Evolutionary conservation across 2,888 invertebrate genomes (phyloP), one percentile per base, ranked within the genome.

Genomic region (Dryomyza anilis): DNA sequence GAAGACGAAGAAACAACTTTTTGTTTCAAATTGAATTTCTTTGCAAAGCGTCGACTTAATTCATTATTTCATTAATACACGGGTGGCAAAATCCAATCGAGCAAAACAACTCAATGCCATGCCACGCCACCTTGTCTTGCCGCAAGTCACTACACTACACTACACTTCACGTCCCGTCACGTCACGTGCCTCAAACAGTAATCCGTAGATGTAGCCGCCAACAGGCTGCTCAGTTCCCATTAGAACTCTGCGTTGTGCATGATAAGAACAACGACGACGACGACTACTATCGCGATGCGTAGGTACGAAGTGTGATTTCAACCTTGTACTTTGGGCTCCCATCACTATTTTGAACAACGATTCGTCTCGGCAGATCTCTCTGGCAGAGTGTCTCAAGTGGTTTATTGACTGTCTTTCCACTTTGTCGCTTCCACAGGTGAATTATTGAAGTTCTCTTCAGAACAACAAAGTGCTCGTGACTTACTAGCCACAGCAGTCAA

Each of bases 371-470:
- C 39, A 1, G 14, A 23, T 25, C 53, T 7, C 12, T 16, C 14
- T 30, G 0, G 2, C 4, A 7, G 8, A 14, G 8, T 30, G 8
- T 5, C 43, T 43, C 57, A 12, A 57, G 39, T 57, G 57, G 25
- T 57, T 57, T 57, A 57, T 43, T 43, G 27, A 57, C 57, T 39
- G 57, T 57, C 43, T 57, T 57, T 57, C n/a, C 27, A 25, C 12
- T n/a, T 57, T 43, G 39, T 16, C 57, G 57, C 50, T 50, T 50
- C 27, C n/a, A 27, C 39, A 45, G 43, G 43, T 45, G 57, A 43
- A 45, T 7, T 27, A 58, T 25, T 52, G 50, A 52, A 52, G 50
- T 29, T 52, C 16, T 16, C 55, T 19, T 19, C 8, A 5, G 39
- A 23, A 19, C 52, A 23, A 52, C 27, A 27, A 55, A 25, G 56